Percentiles rank a stretch among this genome's conserved stretches.
These are phyloP conservation scores for Punctoribates punctum DNA, from an alignment of 2,888 invertebrate species.

Conservation along the genomic window DNA sequence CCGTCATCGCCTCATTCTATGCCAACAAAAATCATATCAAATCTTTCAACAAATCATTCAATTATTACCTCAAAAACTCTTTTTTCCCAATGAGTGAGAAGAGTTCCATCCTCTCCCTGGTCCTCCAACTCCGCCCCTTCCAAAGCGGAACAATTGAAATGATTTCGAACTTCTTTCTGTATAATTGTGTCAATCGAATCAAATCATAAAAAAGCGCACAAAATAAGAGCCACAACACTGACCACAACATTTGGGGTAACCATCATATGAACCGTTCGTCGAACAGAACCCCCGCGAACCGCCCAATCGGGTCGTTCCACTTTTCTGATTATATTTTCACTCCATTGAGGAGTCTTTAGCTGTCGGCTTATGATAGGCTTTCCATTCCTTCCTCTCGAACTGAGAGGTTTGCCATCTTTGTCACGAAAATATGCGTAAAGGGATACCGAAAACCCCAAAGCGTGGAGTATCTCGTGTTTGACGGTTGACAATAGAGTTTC, in stretches of 20 bases:
- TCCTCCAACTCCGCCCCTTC: slow-evolving; percentile 98
- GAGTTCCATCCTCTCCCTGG: slow-evolving; percentile 96
- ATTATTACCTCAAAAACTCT: slow-evolving; percentile 80
- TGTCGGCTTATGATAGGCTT: slow-evolving; percentile 83
- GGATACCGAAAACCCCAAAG: slow-evolving; percentile 58
- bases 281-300: slow-evolving; percentile 70
- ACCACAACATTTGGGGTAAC: slow-evolving; percentile 82
- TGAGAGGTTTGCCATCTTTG: slow-evolving; percentile 78
- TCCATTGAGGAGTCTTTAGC: slow-evolving; percentile 82
- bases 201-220: background rate
- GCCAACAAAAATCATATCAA: background rate
- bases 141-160: slow-evolving; percentile 78
- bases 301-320: slow-evolving; percentile 70
- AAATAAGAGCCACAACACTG: slow-evolving; percentile 43
- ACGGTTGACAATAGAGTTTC: slow-evolving; percentile 90
- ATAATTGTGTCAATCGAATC: too few species aligned
- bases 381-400: slow-evolving; percentile 75
- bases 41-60: background rate
- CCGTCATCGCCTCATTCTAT: slow-evolving; percentile 98
- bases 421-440: slow-evolving; percentile 90
- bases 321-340: slow-evolving; percentile 75
- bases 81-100: slow-evolving; percentile 98
- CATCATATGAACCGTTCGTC: slow-evolving; percentile 73
- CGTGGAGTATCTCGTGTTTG: slow-evolving; percentile 97
- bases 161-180: slow-evolving; percentile 72